Evolutionary conservation across 2,113 vertebrate genomes (phyloP).

Genomic region (Peromyscus maniculatus): DNA sequence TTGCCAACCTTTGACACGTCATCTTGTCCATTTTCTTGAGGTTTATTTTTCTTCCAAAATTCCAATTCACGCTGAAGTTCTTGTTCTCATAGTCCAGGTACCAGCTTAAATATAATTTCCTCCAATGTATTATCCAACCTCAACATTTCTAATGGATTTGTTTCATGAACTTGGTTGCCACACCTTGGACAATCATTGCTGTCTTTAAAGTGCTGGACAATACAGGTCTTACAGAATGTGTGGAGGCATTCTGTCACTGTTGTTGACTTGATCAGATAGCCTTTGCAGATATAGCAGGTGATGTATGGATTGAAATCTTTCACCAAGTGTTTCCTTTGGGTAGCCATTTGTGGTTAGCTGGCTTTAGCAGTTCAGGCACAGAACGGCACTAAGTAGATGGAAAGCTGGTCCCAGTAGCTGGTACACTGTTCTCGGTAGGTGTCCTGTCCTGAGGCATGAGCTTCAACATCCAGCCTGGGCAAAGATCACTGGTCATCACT

Average conservation of each 20-base stretch:
- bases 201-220: slow-evolving; percentile 99
- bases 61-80: too few species aligned
- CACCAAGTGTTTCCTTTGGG: slow-evolving; percentile 95
- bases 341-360: slow-evolving; percentile 90
- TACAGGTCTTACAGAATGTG: slow-evolving; percentile 99
- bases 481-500: slow-evolving; percentile 77
- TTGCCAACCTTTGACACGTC: slow-evolving; percentile 91
- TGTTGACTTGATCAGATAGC: slow-evolving; percentile 99
- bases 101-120: too few species aligned
- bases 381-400: slow-evolving; percentile 62
- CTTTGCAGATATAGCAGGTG: slow-evolving; percentile 98
- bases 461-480: slow-evolving; percentile 75
- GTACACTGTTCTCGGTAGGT: slow-evolving; percentile 74
- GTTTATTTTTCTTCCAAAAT: too few species aligned
- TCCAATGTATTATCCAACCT: too few species aligned
- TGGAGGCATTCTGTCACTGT: slow-evolving; percentile 99
- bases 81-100: too few species aligned
- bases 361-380: slow-evolving; percentile 79
- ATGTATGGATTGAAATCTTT: slow-evolving; percentile 99
- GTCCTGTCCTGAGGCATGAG: slow-evolving; percentile 90
- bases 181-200: slow-evolving; percentile 99
- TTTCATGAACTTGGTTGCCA: slow-evolving; percentile 99
- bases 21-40: too few species aligned
- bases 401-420: slow-evolving; percentile 61
- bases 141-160: slow-evolving; percentile 99